These are phyloP conservation scores for Chrysogorgia sp. DNA, from an alignment of 92 coral and sea anemone species.

Conservation along the genomic window DNA sequence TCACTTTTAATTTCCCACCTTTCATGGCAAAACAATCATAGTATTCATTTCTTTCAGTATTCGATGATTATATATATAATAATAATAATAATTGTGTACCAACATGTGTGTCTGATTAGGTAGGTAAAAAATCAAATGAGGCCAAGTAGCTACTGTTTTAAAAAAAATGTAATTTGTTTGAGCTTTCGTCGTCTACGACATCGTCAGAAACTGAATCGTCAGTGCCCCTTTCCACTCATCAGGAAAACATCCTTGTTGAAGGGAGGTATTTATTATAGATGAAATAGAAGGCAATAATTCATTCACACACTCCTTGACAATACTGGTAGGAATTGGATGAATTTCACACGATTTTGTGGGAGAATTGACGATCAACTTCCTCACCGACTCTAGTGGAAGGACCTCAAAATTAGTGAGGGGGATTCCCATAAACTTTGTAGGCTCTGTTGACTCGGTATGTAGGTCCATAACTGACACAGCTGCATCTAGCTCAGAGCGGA, in stretches of 20 bases:
- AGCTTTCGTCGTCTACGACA: too few species aligned
- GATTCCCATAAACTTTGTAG: neutral
- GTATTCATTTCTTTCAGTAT: too few species aligned
- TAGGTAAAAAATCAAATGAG: too few species aligned
- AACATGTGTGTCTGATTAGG: too few species aligned
- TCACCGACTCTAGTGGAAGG: slow-evolving; percentile 34
- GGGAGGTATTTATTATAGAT: slow-evolving; percentile 40
- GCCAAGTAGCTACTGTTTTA: too few species aligned
- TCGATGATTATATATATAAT: too few species aligned
- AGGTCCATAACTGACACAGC: neutral
- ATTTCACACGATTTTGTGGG: slow-evolving; percentile 35
- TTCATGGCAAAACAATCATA: too few species aligned
- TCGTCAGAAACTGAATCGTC: too few species aligned
- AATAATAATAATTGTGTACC: too few species aligned
- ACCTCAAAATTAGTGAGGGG: slow-evolving; percentile 18
- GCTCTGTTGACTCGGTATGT: neutral
- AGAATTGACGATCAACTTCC: slow-evolving; percentile 37
- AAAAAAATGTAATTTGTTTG: too few species aligned
- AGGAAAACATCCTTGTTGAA: slow-evolving; percentile 49
- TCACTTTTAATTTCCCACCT: too few species aligned
- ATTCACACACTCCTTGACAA: slow-evolving; percentile 31
- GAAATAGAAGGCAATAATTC: slow-evolving; percentile 38
- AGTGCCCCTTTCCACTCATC: too few species aligned
- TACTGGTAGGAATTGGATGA: slow-evolving; percentile 26
- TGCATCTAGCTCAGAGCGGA: neutral